Evolutionary conservation across 2,888 invertebrate species (phyloP), one percentile per base, ranked within the genome.

Genomic region (Philhelius pedissequus): DNA sequence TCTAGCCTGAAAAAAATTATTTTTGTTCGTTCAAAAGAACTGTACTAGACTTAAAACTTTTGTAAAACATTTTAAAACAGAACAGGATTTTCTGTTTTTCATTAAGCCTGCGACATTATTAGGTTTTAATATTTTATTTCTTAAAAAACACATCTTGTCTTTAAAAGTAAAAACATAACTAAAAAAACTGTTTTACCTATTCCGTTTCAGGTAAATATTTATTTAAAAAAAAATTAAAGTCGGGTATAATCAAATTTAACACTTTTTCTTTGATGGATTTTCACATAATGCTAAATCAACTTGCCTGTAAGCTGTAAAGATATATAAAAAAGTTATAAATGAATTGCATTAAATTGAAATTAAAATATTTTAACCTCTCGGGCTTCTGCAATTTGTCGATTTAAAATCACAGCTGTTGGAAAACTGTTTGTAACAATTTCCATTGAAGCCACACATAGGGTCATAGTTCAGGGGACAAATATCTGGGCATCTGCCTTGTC

Each of bases 401-500:
- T 22, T 7, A 0, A 79, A 20, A 35, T 18, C 56, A 20, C 78
- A 79, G n/a, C 2, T 2, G 43, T 66, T 79, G 0, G 78, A 52
- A 22, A 79, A 79, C 35, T 66, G n/a, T 2, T 40, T 18, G 13
- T 73, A 71, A 56, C 78, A 79, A 13, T 50, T 13, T 38, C 73
- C 73, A 35, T 79, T 58, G 25, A 58, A 73, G 6, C 78, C 78
- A 43, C 78, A 79, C 27, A 22, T 40, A 27, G 78, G 78, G 27
- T n/a, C 58, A 66, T 18, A 73, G 8, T 15, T 18, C 2, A n/a
- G n/a, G 7, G 78, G 71, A 13, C 78, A 78, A n/a, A 73, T 15
- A 1, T 20, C 3, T 5, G 78, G 50, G 30, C 78, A 78, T 11
- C n/a, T n/a, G 0, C 18, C 30, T 22, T 76, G 68, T 2, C 40